Evolutionary conservation across 2,888 invertebrate species (phyloP), one percentile per base, ranked within the genome.

Genomic region (Protonemura montana): DNA sequence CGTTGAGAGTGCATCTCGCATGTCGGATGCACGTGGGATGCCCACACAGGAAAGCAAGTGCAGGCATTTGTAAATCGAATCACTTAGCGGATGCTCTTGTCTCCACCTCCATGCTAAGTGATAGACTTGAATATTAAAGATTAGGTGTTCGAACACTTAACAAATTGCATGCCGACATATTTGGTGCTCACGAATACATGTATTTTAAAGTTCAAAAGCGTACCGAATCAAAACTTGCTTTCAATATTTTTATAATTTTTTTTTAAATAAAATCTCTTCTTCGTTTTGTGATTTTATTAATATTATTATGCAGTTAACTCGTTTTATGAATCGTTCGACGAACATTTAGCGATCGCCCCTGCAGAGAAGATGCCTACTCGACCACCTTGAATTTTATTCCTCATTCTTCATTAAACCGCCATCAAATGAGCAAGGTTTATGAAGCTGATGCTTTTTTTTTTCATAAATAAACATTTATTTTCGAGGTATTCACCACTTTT

Each of bases 351-450:
- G 59, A 59, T 59, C 59, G 78, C 78, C 28, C 78, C 78, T 78
- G 78, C 78, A 21, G 78, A 27, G 78, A 78, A 78, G 78, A 78
- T 78, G 78, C 26, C 26, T 28, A 3, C 78, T 2, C 78, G 78
- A 78, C 78, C 78, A 78, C 78, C 78, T 78, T 78, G 78, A n/a
- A 78, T 26, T 28, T 78, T 78, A 78, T 78, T 26, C 35, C 26
- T 78, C 28, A 78, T 78, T 78, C 28, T 78, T 27, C 28, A 78
- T 59, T 59, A 59, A 59, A 59, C 21, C 59, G 59, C 59, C 59
- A 59, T 7, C 59, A 59, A 59, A 59, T 16, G 59, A 13, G 16
- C 59, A 59, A 59, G 59, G 59, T 59, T 59, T 59, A 59, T 59
- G 59, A 13, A 3, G 59, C 13, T 59, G 59, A 21, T n/a, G n/a